These are phyloP conservation scores for Myrmophylax atrothorax DNA, from an alignment of 2,113 vertebrate species.

Conservation along the genomic window DNA sequence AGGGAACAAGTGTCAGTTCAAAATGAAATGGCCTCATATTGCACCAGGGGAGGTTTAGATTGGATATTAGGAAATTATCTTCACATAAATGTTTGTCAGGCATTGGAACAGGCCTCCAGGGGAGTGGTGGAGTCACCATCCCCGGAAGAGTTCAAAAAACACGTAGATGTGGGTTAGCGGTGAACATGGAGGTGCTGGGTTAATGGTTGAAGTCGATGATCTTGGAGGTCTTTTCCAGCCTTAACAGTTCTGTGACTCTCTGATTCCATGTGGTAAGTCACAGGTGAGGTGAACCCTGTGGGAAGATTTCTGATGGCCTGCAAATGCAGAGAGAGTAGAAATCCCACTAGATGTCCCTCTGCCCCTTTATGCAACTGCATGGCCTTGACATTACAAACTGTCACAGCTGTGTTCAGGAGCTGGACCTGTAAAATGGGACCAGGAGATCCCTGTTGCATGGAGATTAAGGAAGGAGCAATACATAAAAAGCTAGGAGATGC, in stretches of 20 bases:
- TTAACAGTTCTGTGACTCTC: background rate
- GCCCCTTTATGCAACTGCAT: background rate
- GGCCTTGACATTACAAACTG: background rate
- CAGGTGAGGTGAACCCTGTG: background rate
- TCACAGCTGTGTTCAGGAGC: background rate
- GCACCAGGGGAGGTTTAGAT: background rate
- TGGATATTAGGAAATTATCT: background rate
- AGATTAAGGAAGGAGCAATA: background rate
- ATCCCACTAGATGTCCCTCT: constrained; percentile 59
- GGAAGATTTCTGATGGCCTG: background rate
- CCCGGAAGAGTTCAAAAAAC: background rate
- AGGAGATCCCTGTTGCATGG: background rate
- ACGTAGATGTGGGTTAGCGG: background rate
- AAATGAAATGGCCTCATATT: background rate
- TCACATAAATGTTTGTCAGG: background rate
- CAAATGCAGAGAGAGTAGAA: background rate
- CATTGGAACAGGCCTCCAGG: background rate
- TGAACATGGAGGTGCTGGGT: background rate
- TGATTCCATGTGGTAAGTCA: background rate
- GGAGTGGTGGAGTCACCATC: background rate
- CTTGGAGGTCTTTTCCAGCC: background rate
- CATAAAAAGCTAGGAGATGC: background rate
- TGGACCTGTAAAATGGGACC: background rate
- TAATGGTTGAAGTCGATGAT: background rate
- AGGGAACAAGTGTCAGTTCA: background rate